Base-by-base conservation (phyloP, 2,113 vertebrate species). In the Nematolebias whitei region DNA sequence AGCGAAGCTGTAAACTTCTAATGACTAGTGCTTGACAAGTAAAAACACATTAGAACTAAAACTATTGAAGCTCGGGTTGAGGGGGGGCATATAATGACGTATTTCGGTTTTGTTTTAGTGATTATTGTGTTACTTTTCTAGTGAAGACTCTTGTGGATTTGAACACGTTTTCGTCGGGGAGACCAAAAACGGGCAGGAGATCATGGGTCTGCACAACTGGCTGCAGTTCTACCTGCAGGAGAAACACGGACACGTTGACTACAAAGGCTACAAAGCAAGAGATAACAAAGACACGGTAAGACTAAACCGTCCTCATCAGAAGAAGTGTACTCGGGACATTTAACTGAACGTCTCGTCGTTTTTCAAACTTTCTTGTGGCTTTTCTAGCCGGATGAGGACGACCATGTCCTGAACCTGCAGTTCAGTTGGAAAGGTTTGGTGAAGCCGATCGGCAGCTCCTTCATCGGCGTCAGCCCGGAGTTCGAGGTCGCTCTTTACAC, bases 101-200 rank as follows among this genome's bases (percentile, higher is more conserved):
- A 12, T 9, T 35, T 10, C 4, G 16, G 12, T 1, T 55, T 22
- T 39, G 0, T 5, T 8, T 8, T 5, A 14, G 19, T 23, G 4
- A 39, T 22, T 51, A n/a, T 0, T 26, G 20, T 26, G 12, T 7
- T 73, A 73, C 39, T 40, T 2, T 71, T 58, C 12, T 57, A 96
- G 95, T 23, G 79, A 82, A 32, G 93, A 96, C 79, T 97, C 95
- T 10, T 95, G 93, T 16, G 94, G 95, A 1, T 97, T 96, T 75
- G 94, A 96, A 66, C 95, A 95, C 0, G 94, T 95, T 75, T 97
- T 96, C 90, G 93, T 96, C 15, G 95, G 94, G 40, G 95, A 96
- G 85, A 93, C 92, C 23, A 94, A 92, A 52, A 47, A 14, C 0
- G 91, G 90, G 0, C 81, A 79, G 44, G 88, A 94, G 82, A 88